Base-by-base conservation (phyloP, 2,113 vertebrate genomes). In the Dasypus novemcinctus region DNA sequence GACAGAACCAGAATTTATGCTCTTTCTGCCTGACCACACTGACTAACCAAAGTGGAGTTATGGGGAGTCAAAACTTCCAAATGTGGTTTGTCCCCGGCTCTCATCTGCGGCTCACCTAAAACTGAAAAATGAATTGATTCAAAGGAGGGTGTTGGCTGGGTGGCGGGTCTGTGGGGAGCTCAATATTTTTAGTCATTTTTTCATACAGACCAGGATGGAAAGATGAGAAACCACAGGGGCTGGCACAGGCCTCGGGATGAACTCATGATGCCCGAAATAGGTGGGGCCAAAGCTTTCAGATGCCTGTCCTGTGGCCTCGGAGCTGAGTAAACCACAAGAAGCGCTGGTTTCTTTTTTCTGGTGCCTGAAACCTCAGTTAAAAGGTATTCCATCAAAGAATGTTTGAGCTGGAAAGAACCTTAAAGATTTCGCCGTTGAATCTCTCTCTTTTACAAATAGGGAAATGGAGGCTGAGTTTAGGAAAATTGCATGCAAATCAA, bases 111-210 rank as follows among this genome's bases (percentile, higher is more conserved):
- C 74, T 83, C 68, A 85, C 72, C 90, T 71, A 21, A 10, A 49
- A 17, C 94, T 4, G n/a, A 33, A 72, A 23, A 54, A 15, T 31
- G 27, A 15, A 29, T 6, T 5, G 43, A 36, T 38, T 78, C 59
- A 29, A 21, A 71, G 66, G 66, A 86, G 49, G 93, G 89, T 1
- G 13, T 33, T 15, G 31, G 94, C 96, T 9, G 31, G 52, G 76
- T 23, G 87, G 76, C 23, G 0, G 79, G 90, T 61, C 93, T 36
- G 87, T 29, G 76, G 87, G 54, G 88, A 96, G 84, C 87, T 1
- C 0, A 0, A 81, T 96, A 95, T 97, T 97, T 97, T 97, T 88
- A 95, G 97, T 38, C 78, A 29, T 87, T 85, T 72, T 85, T 94
- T 95, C 96, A 82, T 81, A 36, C 57, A 23, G 90, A 69, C 87